Base-by-base conservation (phyloP, 2,888 invertebrate genomes). In the Plebejus melissa region DNA sequence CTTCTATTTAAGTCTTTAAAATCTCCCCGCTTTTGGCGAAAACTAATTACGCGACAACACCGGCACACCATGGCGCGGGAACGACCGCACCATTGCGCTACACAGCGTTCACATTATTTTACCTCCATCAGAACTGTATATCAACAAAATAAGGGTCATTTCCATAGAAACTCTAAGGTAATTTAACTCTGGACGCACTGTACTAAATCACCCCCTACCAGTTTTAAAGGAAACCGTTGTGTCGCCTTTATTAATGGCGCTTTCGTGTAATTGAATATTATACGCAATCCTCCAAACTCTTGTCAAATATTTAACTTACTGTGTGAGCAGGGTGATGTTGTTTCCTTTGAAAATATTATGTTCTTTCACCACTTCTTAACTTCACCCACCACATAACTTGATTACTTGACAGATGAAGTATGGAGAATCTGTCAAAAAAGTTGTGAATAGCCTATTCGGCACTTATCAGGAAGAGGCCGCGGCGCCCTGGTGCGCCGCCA, bases 71-170 rank as follows among this genome's bases (percentile, higher is more conserved):
- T 70, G 74, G 77, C 79, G 78, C 79, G 79, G 81, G 80, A 81
- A 81, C 80, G 81, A 81, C 82, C 87, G 84, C 85, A 85, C 87
- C 86, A 85, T 83, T 80, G 82, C 86, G 84, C 88, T 87, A 88
- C 88, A 41, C 11, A 22, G 22, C 28, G 13, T 4, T 58, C n/a
- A n/a, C 1, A 58, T 58, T 60, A 28, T 60, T 60, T 60, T 28
- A 11, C 60, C 7, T 11, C 60, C 22, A 0, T 16, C 16, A 13
- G 32, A 32, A 13, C 65, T 32, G 36, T 65, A 4, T 16, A 1
- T 0, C 13, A 32, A 32, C 4, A 5, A 32, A 0, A 65, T 65
- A 65, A 36, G 5, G 32, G 65, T 36, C 0, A 13, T 36, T 5
- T 65, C 2, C 13, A 22, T 22, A 11, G 32, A 13, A 16, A 65